Percentiles rank a stretch among this genome's conserved stretches.
These are phyloP conservation scores for Bergia sp. DNA, from an alignment of 92 coral and sea anemone species.

Conservation along the genomic window DNA sequence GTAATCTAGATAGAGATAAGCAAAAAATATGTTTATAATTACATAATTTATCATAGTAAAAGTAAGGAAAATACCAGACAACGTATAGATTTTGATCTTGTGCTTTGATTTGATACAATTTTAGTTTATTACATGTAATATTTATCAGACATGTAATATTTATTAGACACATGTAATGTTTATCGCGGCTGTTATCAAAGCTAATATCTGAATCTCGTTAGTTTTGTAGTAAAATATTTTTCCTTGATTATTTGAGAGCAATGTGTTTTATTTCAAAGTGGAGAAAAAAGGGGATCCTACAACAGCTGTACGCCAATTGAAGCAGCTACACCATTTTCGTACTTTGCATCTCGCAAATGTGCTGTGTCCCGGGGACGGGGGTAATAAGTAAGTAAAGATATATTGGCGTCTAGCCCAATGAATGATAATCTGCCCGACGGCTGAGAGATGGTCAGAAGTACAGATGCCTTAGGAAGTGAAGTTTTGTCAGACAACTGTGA, in stretches of 20 bases:
- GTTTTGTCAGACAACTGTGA: no score
- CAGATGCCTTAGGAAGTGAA: no score
- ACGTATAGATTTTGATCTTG: background rate
- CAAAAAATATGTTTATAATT: background rate
- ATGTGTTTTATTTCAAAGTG: background rate
- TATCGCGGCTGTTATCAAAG: background rate
- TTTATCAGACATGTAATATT: conserved; percentile 6
- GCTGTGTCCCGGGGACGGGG: no score
- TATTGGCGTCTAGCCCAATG: no score
- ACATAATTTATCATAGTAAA: background rate
- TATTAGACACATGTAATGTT: conserved; percentile 9
- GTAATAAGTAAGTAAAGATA: no score
- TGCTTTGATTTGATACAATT: background rate
- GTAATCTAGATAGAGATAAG: background rate
- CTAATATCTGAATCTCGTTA: background rate
- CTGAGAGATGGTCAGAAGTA: no score
- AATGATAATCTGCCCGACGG: no score
- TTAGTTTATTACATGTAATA: background rate
- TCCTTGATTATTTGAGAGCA: background rate
- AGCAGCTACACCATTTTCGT: no score
- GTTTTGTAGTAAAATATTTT: conserved; percentile 37
- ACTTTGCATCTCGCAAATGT: no score
- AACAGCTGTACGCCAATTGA: no score
- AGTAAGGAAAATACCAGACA: background rate
- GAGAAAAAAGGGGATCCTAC: background rate